A percentile compares a stretch with the other conserved stretches of the same genome.
Conservation (phyloP, 1,140 invertebrate species). For the Rhysida immarginata region DNA sequence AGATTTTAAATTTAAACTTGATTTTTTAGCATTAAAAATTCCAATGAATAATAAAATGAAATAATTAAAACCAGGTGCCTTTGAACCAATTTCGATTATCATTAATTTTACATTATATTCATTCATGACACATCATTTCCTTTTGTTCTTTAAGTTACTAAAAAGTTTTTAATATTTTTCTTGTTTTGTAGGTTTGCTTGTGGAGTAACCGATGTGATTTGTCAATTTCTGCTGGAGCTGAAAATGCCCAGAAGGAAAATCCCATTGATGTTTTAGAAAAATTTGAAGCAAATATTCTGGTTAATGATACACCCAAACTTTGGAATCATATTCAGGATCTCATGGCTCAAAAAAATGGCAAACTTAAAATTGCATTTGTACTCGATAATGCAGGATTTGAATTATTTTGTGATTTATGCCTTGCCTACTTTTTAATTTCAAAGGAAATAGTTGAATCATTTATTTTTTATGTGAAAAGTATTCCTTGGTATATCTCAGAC, state of each 20-base stretch:
- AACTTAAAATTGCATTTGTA: slow-evolving; percentile 49
- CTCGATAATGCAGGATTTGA: slow-evolving; percentile 92
- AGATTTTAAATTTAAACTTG: no score
- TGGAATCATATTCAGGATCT: neutral
- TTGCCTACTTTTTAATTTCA: slow-evolving; percentile 60
- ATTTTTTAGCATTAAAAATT: no score
- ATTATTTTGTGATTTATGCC: slow-evolving; percentile 72
- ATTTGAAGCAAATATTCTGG: slow-evolving; percentile 49
- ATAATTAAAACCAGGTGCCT: no score
- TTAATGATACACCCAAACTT: slow-evolving; percentile 41
- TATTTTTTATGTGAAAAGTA: slow-evolving; percentile 69
- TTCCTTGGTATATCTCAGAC: slow-evolving; percentile 96
- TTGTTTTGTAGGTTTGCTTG: no score
- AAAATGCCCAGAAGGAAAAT: slow-evolving; percentile 37
- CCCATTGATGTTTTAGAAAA: slow-evolving; percentile 44
- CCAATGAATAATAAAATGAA: no score
- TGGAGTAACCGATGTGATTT: slow-evolving; percentile 73
- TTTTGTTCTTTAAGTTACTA: no score
- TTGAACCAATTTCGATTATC: no score
- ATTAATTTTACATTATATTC: no score
- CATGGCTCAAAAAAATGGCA: slow-evolving; percentile 7
- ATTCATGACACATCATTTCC: no score
- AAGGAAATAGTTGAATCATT: slow-evolving; percentile 50
- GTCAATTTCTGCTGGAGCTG: slow-evolving; percentile 57
- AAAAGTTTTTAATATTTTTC: no score